Evolutionary conservation across 2,888 invertebrate genomes (phyloP).

Genomic region (Petrolisthes cinctipes): DNA sequence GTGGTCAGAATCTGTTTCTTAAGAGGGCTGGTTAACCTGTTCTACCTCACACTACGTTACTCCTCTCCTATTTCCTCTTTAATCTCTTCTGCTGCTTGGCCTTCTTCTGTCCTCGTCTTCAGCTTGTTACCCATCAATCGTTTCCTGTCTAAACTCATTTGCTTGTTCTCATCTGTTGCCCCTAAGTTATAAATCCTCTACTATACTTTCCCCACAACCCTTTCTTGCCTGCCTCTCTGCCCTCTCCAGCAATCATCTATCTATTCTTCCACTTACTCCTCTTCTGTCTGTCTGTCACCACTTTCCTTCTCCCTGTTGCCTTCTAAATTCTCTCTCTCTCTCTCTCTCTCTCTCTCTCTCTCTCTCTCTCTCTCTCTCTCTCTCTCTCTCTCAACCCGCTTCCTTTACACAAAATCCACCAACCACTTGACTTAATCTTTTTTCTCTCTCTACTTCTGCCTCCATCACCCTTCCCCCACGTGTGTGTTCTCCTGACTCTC

Average conservation of each 20-base stretch:
- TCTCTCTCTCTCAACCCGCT: conserved; percentile 16
- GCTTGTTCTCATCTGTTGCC: background rate
- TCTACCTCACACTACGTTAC: background rate
- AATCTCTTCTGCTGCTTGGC: background rate
- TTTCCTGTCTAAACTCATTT: background rate
- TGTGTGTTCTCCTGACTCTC: background rate
- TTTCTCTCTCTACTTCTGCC: background rate
- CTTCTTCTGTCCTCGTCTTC: background rate
- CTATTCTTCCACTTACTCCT: background rate
- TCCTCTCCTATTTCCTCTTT: background rate
- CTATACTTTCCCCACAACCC: background rate
- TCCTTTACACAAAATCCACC: background rate
- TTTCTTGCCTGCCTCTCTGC: background rate
- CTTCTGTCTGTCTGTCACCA: background rate
- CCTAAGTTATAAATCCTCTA: background rate
- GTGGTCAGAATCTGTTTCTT: background rate
- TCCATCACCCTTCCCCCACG: background rate
- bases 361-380: conserved; percentile 33
- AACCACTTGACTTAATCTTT: background rate
- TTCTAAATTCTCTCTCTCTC: background rate
- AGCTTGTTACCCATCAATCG: background rate
- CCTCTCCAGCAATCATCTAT: background rate
- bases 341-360: conserved; percentile 28
- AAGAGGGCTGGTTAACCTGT: background rate
- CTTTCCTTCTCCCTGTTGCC: background rate